Evolutionary conservation across 2,888 invertebrate genomes (phyloP), one percentile per base, ranked within the genome.

Genomic region (Syrista parreyssii): DNA sequence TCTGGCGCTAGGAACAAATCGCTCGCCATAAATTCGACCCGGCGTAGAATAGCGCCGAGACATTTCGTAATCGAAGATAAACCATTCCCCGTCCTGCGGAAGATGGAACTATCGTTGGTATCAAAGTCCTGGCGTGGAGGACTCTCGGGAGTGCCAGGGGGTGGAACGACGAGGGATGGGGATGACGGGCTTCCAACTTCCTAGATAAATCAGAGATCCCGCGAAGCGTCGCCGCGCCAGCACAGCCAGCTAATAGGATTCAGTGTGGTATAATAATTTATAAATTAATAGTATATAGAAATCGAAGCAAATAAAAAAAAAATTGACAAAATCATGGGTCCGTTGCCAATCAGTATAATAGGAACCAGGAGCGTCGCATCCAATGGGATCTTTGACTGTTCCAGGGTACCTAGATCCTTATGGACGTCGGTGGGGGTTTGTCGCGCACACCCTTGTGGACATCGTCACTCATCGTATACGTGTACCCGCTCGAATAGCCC

Each of bases 31-130:
- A 91, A 91, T 91, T 82, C 86, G 83, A 85, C 82, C 55, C 55
- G 84, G 83, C 88, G 85, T 88, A 89, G 87, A 90, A 88, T 88
- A 88, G 86, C 86, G 87, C 88, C 88, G 86, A 88, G 90, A 90
- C 89, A 84, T 86, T 89, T 84, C 87, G 89, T 88, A 91, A 91
- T 91, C 91, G 91, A 91, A 90, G 91, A 91, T 89, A 91, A 91
- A 90, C 90, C 87, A 78, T 77, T 81, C 80, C 76, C 80, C 79
- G 71, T 55, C 31, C 75, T 76, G 75, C 81, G 75, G 78, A 77
- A 83, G 82, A 85, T 80, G 82, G 84, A 84, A 86, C 86, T 88
- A 88, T 88, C 86, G 84, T 84, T 81, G 84, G 85, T 88, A 87
- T 88, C 86, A 86, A 86, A 89, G 85, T 55, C 55, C 55, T 55